These are phyloP conservation scores for Tamias sibiricus DNA, from an alignment of 2,113 vertebrate species.

Conservation along the genomic window DNA sequence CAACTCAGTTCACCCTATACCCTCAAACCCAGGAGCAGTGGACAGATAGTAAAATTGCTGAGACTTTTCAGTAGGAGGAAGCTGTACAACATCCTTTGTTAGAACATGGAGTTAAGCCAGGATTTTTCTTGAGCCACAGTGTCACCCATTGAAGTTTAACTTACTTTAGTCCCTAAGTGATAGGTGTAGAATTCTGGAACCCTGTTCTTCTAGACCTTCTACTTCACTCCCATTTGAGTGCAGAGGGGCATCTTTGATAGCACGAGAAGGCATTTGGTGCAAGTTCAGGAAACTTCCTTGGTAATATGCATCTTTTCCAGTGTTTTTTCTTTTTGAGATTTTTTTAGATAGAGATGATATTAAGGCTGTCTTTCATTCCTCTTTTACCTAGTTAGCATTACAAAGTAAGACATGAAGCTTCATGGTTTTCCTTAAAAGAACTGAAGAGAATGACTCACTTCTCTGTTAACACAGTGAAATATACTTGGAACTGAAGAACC, in stretches of 20 bases:
- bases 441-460: neutral
- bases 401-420: constrained; percentile 6
- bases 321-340: constrained; percentile 37
- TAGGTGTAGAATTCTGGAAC: neutral
- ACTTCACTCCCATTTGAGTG: neutral
- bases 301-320: neutral
- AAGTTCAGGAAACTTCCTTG: neutral
- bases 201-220: constrained; percentile 17
- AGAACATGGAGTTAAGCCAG: neutral
- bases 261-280: neutral
- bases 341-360: constrained; percentile 17
- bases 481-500: neutral
- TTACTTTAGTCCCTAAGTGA: neutral
- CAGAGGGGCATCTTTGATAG: neutral
- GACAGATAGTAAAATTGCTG: neutral
- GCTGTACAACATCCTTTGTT: neutral
- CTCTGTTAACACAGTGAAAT: neutral
- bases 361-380: constrained; percentile 15
- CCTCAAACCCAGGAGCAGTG: neutral
- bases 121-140: neutral
- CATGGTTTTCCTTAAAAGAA: constrained; percentile 22
- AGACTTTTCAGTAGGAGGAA: neutral
- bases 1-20: neutral
- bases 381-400: constrained; percentile 49
- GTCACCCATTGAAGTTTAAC: neutral